Percentiles rank a stretch among this genome's conserved stretches.
Evolutionary conservation across 1,140 invertebrate species (phyloP).

Genomic region (Amyelois transitella): DNA sequence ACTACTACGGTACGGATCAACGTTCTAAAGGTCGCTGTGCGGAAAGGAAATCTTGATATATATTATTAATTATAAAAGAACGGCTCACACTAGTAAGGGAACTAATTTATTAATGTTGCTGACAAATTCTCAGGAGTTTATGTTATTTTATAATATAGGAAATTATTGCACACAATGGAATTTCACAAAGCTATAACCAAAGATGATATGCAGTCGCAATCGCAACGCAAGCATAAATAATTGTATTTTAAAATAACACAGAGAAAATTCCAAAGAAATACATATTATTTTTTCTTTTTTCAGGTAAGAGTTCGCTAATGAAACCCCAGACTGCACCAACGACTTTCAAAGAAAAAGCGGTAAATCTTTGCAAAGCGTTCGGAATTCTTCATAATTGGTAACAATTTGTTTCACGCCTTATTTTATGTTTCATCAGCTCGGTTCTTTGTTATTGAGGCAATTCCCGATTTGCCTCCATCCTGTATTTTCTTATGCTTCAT

Average conservation of each 20-base stretch:
- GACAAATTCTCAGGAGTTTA: neutral
- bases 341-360: neutral
- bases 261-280: too few species aligned
- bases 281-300: conserved; percentile 20
- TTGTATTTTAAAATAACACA: too few species aligned
- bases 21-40: conserved; percentile 2
- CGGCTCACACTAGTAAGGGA: neutral
- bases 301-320: conserved; percentile 24
- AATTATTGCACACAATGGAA: too few species aligned
- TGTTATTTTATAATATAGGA: too few species aligned
- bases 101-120: neutral
- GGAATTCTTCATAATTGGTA: conserved; percentile 10
- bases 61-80: neutral
- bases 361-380: neutral
- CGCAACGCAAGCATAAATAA: too few species aligned
- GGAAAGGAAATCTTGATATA: neutral
- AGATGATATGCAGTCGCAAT: too few species aligned
- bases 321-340: neutral
- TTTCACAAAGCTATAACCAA: too few species aligned
- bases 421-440: conserved; percentile 18
- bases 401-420: conserved; percentile 19
- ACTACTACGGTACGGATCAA: conserved; percentile 6
- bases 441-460: conserved; percentile 21
- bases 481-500: conserved; percentile 28
- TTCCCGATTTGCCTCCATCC: conserved; percentile 22